Evolutionary conservation across 2,113 vertebrate species (phyloP).

Genomic region (Numenius arquata): DNA sequence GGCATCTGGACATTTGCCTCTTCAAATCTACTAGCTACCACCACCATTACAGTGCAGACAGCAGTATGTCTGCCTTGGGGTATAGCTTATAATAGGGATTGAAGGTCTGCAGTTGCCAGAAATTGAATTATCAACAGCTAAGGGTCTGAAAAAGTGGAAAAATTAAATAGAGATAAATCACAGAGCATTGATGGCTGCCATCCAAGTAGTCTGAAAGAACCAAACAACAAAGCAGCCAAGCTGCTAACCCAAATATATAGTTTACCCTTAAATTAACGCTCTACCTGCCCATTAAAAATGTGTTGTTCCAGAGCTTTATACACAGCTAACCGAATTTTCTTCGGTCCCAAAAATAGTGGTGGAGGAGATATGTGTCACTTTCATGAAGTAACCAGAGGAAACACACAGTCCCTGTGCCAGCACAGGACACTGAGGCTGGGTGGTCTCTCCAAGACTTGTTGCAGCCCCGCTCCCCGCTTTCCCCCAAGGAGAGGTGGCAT

Average conservation of each 20-base stretch:
- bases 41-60: constrained; percentile 2
- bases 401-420: not conserved
- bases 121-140: constrained; percentile 42
- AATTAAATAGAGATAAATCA: constrained; percentile 55
- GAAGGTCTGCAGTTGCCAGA: constrained; percentile 41
- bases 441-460: not conserved
- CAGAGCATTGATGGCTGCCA: not conserved
- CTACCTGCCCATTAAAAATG: constrained; percentile 28
- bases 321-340: not conserved
- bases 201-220: constrained; percentile 43
- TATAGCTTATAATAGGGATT: not conserved
- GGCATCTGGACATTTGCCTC: not conserved
- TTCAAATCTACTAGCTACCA: constrained; percentile 14
- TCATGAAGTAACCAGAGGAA: not conserved
- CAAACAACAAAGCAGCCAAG: constrained; percentile 28
- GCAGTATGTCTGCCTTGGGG: constrained; percentile 22
- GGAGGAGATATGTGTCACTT: not conserved
- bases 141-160: constrained; percentile 42
- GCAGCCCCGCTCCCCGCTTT: not conserved
- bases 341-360: not conserved
- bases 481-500: not conserved
- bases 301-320: not conserved
- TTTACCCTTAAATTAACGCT: constrained; percentile 13
- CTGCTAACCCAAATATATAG: constrained; percentile 43
- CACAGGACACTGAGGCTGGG: rapidly evolving